A percentile compares a stretch with the other conserved stretches of the same genome.
These are phyloP conservation scores for Spialia ferax DNA, from an alignment of 2,888 invertebrate species.

Conservation along the genomic window DNA sequence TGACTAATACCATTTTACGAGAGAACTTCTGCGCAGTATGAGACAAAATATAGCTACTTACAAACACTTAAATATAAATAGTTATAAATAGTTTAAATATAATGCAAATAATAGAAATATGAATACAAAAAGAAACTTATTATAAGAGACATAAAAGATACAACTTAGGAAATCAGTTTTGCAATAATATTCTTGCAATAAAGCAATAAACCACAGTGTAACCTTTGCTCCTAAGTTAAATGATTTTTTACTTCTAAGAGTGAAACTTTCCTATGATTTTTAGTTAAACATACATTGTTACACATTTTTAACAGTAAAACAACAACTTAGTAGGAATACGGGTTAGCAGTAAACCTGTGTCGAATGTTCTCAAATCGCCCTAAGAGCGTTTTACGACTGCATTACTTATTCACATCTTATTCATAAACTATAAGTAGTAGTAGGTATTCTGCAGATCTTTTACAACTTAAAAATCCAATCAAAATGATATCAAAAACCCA, in stretches of 20 bases:
- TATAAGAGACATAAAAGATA: not conserved
- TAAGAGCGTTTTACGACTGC: no score
- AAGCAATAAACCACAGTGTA: not conserved
- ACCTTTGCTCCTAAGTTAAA: slow-evolving; percentile 2
- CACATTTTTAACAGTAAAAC: no score
- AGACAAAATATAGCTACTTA: not conserved
- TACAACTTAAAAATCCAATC: no score
- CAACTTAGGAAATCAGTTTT: not conserved
- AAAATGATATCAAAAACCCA: no score
- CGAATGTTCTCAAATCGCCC: no score
- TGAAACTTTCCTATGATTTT: not conserved
- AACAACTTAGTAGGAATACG: no score
- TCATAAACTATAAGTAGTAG: no score
- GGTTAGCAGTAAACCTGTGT: no score
- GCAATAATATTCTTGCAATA: not conserved
- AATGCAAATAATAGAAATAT: no score
- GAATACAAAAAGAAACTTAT: not conserved
- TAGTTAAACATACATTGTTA: no score
- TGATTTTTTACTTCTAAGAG: not conserved
- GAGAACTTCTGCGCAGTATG: not conserved
- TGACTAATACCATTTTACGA: slow-evolving; percentile 2
- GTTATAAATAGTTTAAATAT: not conserved
- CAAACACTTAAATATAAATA: not conserved
- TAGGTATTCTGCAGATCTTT: no score
- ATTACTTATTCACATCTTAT: no score